Conservation (phyloP, 2,888 invertebrate genomes). For the Cerastis leucographa region DNA sequence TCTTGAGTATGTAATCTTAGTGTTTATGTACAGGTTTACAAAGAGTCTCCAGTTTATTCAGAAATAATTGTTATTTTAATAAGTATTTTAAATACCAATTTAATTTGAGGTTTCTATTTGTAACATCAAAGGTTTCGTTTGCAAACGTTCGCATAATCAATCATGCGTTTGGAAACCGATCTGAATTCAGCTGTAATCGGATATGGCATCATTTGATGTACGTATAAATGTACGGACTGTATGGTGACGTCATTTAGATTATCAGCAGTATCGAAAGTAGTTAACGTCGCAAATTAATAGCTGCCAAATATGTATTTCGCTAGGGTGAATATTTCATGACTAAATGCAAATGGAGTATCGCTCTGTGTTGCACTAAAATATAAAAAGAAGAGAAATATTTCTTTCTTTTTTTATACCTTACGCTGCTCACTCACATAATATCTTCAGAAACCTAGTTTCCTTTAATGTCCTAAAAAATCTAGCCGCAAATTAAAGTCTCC, state of each 20-base stretch:
- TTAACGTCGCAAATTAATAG: neutral
- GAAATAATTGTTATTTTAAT: neutral
- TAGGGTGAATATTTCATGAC: neutral
- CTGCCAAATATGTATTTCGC: neutral
- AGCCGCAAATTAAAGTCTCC: constrained; percentile 2
- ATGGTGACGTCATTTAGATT: constrained; percentile 3
- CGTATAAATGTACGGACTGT: constrained; percentile 1
- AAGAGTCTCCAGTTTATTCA: neutral
- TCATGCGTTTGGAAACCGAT: constrained; percentile 28
- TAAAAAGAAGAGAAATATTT: too few species aligned
- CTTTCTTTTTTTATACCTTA: neutral
- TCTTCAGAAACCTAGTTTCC: neutral
- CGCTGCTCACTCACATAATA: neutral
- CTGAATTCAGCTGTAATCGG: constrained; percentile 33
- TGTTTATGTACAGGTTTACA: neutral
- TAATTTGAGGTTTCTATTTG: neutral
- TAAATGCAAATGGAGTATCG: neutral
- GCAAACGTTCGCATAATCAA: constrained; percentile 12
- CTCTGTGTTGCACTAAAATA: too few species aligned
- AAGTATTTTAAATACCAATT: neutral
- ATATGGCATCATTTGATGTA: constrained; percentile 24
- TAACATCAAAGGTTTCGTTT: constrained; percentile 32
- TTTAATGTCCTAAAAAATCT: neutral
- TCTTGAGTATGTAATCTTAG: neutral
- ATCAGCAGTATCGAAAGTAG: neutral